These are phyloP conservation scores for Melieria picta DNA, from an alignment of 2,888 invertebrate species.

Conservation along the genomic window DNA sequence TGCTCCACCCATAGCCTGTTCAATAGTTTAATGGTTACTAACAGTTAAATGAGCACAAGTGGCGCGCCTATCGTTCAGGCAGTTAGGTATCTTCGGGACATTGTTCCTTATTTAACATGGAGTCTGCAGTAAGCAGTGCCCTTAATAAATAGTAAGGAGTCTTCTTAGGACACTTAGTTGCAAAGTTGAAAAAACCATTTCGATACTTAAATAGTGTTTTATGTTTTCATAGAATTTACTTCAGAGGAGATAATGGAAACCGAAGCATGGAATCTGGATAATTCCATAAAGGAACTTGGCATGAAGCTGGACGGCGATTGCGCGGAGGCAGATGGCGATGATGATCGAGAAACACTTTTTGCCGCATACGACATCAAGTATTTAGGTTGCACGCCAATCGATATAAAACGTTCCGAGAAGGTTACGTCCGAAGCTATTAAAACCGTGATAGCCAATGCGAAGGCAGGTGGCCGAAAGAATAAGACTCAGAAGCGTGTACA, in stretches of 20 bases:
- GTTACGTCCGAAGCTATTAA: conserved; percentile 85
- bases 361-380: conserved; percentile 54
- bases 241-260: conserved; percentile 47
- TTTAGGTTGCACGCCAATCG: conserved; percentile 54
- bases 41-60: no score
- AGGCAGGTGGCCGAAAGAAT: conserved; percentile 68
- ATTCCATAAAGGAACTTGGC: conserved; percentile 36
- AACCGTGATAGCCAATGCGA: conserved; percentile 76
- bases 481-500: conserved; percentile 74
- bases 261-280: conserved; percentile 47
- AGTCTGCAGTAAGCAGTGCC: no score
- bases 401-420: conserved; percentile 52
- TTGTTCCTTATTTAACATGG: no score
- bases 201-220: no score
- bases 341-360: conserved; percentile 41
- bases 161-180: no score
- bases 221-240: conserved; percentile 44
- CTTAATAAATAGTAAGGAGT: no score
- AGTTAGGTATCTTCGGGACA: no score
- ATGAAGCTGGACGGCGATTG: conserved; percentile 38
- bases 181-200: no score
- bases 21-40: no score
- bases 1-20: no score
- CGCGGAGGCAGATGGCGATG: conserved; percentile 44
- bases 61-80: no score